Base-by-base conservation (phyloP, 2,113 vertebrate genomes). In the Mirza zaza region DNA sequence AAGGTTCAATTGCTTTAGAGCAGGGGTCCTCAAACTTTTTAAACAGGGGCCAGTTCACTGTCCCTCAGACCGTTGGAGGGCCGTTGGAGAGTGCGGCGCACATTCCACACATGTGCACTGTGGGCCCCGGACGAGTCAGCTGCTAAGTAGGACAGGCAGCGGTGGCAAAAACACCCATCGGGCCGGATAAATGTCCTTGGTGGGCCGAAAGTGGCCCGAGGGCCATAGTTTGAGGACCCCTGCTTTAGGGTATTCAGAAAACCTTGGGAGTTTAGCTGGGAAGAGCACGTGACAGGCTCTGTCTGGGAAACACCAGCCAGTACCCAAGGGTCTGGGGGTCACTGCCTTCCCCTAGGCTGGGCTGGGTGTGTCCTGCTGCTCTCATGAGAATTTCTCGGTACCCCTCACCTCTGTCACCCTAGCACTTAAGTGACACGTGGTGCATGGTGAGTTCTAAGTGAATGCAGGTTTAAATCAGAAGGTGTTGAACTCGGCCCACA, bases 371-470 rank as follows among this genome's bases (percentile, higher is more conserved):
- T 13, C 5, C 14, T 4, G 1, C 36, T 2, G 52, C 21, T 11
- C 45, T 23, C 17, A 5, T 3, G 52, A 48, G 52, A 65, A 65
- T 67, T 70, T 34, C 81, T 39, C 32, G 10, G 59, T 3, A 12
- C 12, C 57, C 15, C 17, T 27, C n/a, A 20, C 59, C 87, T 73
- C 36, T 39, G 81, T 17, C 63, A 15, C 18, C 13, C 0, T 3
- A 21, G 32, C 0, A 3, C 79, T 48, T 39, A 42, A 1, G 0
- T 34, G 32, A 55, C 5, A 2, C n/a, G 2, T 0, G 34, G 36
- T 6, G 48, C 73, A 7, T 1, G 1, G 27, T 4, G 85, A 20
- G 5, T 3, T 50, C 87, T 65, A 7, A 48, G 29, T 13, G 27
- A 76, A 42, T 2, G n/a, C 0, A 21, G 59, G 34, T 32, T 65